Conservation (phyloP, 2,797 vertebrate species). For the Meriones psammophilus region DNA sequence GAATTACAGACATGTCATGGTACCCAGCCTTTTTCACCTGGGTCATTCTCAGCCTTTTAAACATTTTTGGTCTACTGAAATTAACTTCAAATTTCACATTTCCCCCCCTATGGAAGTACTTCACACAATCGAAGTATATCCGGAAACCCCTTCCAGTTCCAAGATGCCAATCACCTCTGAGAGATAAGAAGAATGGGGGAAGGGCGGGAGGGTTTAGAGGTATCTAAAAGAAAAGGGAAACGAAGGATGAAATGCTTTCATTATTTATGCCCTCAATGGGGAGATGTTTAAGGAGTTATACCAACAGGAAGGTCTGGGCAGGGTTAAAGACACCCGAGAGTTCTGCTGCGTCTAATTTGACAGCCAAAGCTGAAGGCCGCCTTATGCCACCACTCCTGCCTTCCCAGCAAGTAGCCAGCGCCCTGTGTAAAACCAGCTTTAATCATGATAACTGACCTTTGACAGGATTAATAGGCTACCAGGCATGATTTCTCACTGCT, state of each 20-base stretch:
- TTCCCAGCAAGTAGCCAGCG: conserved; percentile 50
- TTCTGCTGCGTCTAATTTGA: conserved; percentile 62
- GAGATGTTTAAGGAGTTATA: conserved; percentile 43
- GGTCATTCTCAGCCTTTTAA: not conserved
- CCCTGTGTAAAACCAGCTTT: conserved; percentile 46
- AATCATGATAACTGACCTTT: conserved; percentile 75
- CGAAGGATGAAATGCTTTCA: not conserved
- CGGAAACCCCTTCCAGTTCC: conserved; percentile 22
- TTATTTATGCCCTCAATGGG: conserved; percentile 21
- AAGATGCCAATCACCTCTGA: not conserved
- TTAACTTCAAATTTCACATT: conserved; percentile 27
- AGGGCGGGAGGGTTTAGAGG: not conserved
- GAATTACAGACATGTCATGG: not conserved
- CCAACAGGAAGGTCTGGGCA: conserved; percentile 23
- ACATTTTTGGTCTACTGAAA: not conserved
- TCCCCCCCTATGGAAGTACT: conserved; percentile 1
- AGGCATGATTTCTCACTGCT: conserved; percentile 64
- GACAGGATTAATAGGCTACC: conserved; percentile 52
- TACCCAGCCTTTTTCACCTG: not conserved
- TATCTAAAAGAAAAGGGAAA: not conserved
- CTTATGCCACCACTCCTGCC: not conserved
- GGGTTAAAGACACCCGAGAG: conserved; percentile 37
- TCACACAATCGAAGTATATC: not conserved
- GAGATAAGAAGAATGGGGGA: not conserved
- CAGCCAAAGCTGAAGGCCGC: not conserved